Percentiles rank a stretch among this genome's conserved stretches.
phyloP scores from a whole-genome alignment of 1,140 invertebrate genomes.

The Diprion similis region DNA sequence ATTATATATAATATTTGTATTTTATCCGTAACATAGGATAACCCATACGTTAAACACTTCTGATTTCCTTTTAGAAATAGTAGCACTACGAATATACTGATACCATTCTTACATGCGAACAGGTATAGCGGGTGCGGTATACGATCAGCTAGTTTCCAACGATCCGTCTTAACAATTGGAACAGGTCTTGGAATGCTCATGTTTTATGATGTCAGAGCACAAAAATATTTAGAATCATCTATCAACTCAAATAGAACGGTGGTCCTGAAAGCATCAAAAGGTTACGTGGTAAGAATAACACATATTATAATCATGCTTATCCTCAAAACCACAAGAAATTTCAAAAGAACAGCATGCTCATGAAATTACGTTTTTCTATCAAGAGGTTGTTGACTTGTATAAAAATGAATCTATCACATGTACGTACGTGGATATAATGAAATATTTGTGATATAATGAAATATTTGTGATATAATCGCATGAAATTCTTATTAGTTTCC shows the following conservation, averaged over 20 bases:
- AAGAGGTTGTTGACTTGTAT: too few relatives aligned
- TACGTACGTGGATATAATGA: conserved; percentile 6
- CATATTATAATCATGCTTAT: neutral
- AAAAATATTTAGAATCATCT: conserved; percentile 90
- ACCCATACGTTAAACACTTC: too few relatives aligned
- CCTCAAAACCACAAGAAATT: too few relatives aligned
- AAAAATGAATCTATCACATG: too few relatives aligned
- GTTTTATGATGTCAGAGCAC: conserved; percentile 92
- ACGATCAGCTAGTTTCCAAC: conserved; percentile 88
- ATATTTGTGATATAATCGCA: conserved; percentile 13
- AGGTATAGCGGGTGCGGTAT: conserved; percentile 87
- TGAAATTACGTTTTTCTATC: too few relatives aligned
- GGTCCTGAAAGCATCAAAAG: conserved; percentile 86
- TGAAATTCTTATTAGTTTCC: conserved; percentile 70
- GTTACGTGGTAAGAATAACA: conserved; percentile 80
- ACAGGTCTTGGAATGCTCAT: conserved; percentile 90
- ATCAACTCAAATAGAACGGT: conserved; percentile 88
- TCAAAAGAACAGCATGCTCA: too few relatives aligned
- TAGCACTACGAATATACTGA: neutral
- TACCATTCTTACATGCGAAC: conserved; percentile 53
- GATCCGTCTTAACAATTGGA: conserved; percentile 89
- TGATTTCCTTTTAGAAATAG: neutral
- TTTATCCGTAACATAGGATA: too few relatives aligned
- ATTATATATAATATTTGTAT: too few relatives aligned
- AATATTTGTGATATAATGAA: conserved; percentile 17